These are phyloP conservation scores for Matsumurasca onukii DNA, from an alignment of 1,140 invertebrate species.

Conservation along the genomic window DNA sequence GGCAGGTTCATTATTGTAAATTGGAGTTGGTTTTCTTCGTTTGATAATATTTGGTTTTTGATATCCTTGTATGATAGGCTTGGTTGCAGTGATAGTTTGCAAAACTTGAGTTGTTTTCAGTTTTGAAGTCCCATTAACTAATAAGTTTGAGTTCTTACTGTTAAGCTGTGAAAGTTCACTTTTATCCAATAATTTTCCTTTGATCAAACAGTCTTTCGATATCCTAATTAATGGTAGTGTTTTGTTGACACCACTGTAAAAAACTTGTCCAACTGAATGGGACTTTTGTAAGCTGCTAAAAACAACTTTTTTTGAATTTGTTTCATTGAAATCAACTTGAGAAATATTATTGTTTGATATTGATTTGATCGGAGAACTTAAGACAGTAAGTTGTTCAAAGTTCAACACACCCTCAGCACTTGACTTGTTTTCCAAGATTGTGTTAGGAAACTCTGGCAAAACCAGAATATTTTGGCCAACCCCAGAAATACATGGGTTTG, in stretches of 20 bases:
- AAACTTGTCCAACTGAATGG: neutral
- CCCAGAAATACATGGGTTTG: neutral
- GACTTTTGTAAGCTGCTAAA: neutral
- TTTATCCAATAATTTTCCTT: conserved; percentile 11
- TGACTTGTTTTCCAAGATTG: neutral
- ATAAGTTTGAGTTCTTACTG: neutral
- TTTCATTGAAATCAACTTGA: neutral
- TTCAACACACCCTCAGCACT: neutral
- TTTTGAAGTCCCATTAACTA: neutral
- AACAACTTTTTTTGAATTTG: neutral
- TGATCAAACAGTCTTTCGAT: conserved; percentile 11
- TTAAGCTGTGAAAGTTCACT: neutral
- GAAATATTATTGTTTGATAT: neutral
- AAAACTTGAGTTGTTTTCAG: neutral
- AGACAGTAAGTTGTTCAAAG: neutral
- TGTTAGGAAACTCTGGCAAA: neutral
- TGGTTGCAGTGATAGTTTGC: neutral
- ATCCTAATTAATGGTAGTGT: conserved; percentile 13
- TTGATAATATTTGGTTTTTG: neutral
- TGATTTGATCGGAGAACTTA: neutral
- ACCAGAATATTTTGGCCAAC: neutral
- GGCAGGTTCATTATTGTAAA: neutral
- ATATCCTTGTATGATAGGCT: neutral
- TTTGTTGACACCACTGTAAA: neutral
- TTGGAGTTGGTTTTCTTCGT: neutral